A percentile compares a stretch with the other conserved stretches of the same genome.
Evolutionary conservation across 1,140 invertebrate species (phyloP).

Genomic region (Goniozus legneri): DNA sequence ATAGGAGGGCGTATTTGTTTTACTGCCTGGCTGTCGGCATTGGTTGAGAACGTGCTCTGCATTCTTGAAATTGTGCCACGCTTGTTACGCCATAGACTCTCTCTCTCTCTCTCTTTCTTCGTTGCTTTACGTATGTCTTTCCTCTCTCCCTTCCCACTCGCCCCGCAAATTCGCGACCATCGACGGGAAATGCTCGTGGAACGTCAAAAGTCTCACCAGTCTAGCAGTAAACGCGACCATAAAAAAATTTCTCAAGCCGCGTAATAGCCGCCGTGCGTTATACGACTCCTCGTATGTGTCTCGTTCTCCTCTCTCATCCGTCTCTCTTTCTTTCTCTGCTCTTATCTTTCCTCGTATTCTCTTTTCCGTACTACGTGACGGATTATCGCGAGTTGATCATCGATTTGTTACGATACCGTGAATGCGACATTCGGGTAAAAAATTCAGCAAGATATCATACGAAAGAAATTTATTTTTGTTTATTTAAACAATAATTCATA

Average conservation of each 20-base stretch:
- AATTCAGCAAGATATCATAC: no score
- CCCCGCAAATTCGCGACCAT: conserved; percentile 4
- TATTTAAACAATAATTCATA: no score
- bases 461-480: no score
- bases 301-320: conserved; percentile 13
- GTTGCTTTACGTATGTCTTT: conserved; percentile 3
- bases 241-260: conserved; percentile 40
- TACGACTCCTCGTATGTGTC: conserved; percentile 15
- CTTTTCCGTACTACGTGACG: no score
- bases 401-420: no score
- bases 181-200: conserved; percentile 19
- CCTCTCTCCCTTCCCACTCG: conserved; percentile 1
- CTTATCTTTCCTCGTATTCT: conserved; percentile 7
- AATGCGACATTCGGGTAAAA: no score
- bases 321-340: background rate
- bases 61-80: conserved; percentile 51
- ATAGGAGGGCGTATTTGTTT: conserved; percentile 51
- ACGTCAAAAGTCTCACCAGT: background rate
- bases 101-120: no score
- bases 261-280: conserved; percentile 29
- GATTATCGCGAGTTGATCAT: no score
- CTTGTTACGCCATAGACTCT: conserved; percentile 41
- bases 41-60: conserved; percentile 54
- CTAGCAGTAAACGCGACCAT: conserved; percentile 7
- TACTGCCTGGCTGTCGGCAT: conserved; percentile 52